These are phyloP conservation scores for Flabesymbios commensalis DNA, from an alignment of 2,888 invertebrate species.

Conservation along the genomic window DNA sequence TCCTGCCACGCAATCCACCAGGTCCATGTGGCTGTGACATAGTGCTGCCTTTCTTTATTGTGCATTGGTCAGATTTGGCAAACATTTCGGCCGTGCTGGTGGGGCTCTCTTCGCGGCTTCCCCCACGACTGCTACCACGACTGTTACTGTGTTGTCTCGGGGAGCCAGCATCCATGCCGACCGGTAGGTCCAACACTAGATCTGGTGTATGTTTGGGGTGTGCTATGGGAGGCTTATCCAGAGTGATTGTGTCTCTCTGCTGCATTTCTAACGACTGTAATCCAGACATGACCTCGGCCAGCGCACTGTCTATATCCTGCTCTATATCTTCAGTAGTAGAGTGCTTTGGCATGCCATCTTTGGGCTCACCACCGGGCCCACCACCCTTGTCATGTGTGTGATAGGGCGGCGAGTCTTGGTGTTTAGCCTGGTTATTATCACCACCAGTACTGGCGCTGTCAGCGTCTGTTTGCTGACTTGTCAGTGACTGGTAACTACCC, in stretches of 20 bases:
- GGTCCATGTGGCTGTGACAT: slow-evolving; percentile 34
- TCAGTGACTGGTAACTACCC: not conserved
- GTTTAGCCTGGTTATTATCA: slow-evolving; percentile 17
- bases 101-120: slow-evolving; percentile 41
- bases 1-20: not conserved
- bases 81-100: slow-evolving; percentile 75
- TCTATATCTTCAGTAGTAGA: slow-evolving; percentile 45
- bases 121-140: slow-evolving; percentile 8
- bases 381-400: slow-evolving; percentile 22
- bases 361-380: slow-evolving; percentile 13
- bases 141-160: not conserved
- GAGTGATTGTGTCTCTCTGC: slow-evolving; percentile 37
- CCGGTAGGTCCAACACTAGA: slow-evolving; percentile 58
- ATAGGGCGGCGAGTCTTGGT: not conserved
- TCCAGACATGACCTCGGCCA: slow-evolving; percentile 61
- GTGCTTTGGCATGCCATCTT: slow-evolving; percentile 18
- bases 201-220: slow-evolving; percentile 50
- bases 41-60: slow-evolving; percentile 69
- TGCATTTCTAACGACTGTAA: slow-evolving; percentile 57
- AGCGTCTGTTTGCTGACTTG: not conserved
- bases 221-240: not conserved
- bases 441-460: not conserved
- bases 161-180: not conserved
- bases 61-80: slow-evolving; percentile 78
- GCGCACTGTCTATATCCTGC: slow-evolving; percentile 57